Evolutionary conservation across 2,797 vertebrate genomes (phyloP).

Genomic region (Typhlichthys subterraneus): DNA sequence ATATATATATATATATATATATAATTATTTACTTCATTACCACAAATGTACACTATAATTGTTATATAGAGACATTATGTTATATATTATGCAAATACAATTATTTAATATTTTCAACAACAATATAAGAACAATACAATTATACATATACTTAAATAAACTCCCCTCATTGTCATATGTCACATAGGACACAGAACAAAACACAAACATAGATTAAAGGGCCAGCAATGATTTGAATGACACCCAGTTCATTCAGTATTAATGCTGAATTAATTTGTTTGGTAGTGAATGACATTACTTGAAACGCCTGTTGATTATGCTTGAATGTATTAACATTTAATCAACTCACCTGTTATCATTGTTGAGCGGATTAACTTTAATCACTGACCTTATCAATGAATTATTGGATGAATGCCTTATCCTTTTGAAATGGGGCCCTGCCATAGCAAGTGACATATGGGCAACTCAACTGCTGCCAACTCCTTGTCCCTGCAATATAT

Average conservation of each 20-base stretch:
- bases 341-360: slow-evolving; percentile 43
- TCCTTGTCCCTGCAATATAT: slow-evolving; percentile 53
- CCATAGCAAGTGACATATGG: slow-evolving; percentile 51
- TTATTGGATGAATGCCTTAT: slow-evolving; percentile 45
- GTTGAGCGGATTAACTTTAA: slow-evolving; percentile 55
- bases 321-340: slow-evolving; percentile 45
- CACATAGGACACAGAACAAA: no score
- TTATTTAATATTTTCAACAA: no score
- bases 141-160: no score
- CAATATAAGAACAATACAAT: no score
- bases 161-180: no score
- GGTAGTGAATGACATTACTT: background rate
- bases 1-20: no score
- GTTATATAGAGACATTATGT: no score
- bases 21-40: no score
- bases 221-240: background rate
- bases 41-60: no score
- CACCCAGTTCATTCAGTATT: slow-evolving; percentile 23
- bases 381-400: slow-evolving; percentile 57
- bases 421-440: slow-evolving; percentile 31
- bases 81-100: no score
- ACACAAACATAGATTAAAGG: background rate
- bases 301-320: slow-evolving; percentile 9
- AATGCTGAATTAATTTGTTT: slow-evolving; percentile 30
- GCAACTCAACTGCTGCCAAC: slow-evolving; percentile 57